Evolutionary conservation across 2,888 invertebrate species (phyloP).

Genomic region (Carcina quercana): DNA sequence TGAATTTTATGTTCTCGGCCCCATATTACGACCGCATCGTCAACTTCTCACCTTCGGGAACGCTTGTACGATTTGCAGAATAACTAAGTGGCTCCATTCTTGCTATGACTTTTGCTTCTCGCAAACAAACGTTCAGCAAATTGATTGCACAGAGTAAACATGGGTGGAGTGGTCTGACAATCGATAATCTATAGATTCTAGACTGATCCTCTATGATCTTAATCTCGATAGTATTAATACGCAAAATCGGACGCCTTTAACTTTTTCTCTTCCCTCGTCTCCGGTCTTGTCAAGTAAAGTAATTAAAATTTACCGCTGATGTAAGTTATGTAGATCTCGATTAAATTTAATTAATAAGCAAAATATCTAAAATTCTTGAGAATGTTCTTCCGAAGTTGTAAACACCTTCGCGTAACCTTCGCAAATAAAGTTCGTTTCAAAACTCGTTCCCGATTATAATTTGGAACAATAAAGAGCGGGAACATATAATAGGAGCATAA

Average conservation of each 20-base stretch:
- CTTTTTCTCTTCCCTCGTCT: no score
- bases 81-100: no score
- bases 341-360: slow-evolving; percentile 9
- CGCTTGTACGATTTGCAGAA: not conserved
- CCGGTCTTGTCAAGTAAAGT: no score
- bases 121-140: no score
- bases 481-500: slow-evolving; percentile 31
- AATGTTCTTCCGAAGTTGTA: slow-evolving; percentile 17
- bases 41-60: not conserved
- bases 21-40: slow-evolving; percentile 3
- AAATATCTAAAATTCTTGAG: slow-evolving; percentile 17
- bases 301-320: no score
- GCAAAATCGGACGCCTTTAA: no score
- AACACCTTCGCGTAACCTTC: slow-evolving; percentile 18
- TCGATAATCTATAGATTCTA: no score
- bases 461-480: slow-evolving; percentile 33
- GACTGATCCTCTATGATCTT: no score
- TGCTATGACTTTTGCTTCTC: no score
- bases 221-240: no score
- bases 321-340: no score
- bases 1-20: slow-evolving; percentile 32
- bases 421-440: slow-evolving; percentile 20
- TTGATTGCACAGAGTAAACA: not conserved
- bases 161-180: no score
- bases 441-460: slow-evolving; percentile 19